A percentile compares a stretch with the other conserved stretches of the same genome.
These are phyloP conservation scores for Eutrigla gurnardus DNA, from an alignment of 2,797 vertebrate genomes.

Conservation along the genomic window DNA sequence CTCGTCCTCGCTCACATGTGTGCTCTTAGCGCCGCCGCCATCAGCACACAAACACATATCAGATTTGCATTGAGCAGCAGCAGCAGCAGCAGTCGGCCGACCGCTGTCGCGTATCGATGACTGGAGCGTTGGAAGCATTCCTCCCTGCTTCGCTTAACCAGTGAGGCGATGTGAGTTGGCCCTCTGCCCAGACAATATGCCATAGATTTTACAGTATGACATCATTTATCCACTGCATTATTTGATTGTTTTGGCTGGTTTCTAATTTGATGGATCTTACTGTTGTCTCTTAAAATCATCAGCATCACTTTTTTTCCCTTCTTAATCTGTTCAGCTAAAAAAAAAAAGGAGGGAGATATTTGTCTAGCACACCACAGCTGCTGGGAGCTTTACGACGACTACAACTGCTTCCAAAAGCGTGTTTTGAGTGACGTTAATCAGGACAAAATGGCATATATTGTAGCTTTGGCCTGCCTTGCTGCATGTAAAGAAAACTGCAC, in stretches of 20 bases:
- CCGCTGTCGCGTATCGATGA: slow-evolving; percentile 48
- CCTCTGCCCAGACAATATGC: slow-evolving; percentile 70
- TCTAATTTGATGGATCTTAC: slow-evolving; percentile 74
- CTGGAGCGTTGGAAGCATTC: slow-evolving; percentile 44
- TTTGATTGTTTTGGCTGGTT: slow-evolving; percentile 77
- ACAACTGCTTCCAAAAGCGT: slow-evolving; percentile 19
- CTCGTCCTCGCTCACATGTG: slow-evolving; percentile 59
- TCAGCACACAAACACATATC: slow-evolving; percentile 40
- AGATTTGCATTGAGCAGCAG: slow-evolving; percentile 58
- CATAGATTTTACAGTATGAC: slow-evolving; percentile 72
- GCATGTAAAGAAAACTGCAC: slow-evolving; percentile 65
- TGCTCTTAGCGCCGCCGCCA: slow-evolving; percentile 38
- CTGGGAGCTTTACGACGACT: slow-evolving; percentile 21
- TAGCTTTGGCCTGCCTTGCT: slow-evolving; percentile 41
- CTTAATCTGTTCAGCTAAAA: slow-evolving; percentile 36
- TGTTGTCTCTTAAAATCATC: slow-evolving; percentile 65
- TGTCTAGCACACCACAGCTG: slow-evolving; percentile 37
- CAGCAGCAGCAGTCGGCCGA: slow-evolving; percentile 5
- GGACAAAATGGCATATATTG: slow-evolving; percentile 50
- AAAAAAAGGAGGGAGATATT: slow-evolving; percentile 25
- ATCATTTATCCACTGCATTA: slow-evolving; percentile 76
- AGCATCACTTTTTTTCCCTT: slow-evolving; percentile 45
- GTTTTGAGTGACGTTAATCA: slow-evolving; percentile 50
- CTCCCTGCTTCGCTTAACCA: slow-evolving; percentile 64
- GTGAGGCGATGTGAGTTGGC: slow-evolving; percentile 66